phyloP scores from a whole-genome alignment of 2,113 vertebrate genomes.

The Brachionichthys hirsutus region DNA sequence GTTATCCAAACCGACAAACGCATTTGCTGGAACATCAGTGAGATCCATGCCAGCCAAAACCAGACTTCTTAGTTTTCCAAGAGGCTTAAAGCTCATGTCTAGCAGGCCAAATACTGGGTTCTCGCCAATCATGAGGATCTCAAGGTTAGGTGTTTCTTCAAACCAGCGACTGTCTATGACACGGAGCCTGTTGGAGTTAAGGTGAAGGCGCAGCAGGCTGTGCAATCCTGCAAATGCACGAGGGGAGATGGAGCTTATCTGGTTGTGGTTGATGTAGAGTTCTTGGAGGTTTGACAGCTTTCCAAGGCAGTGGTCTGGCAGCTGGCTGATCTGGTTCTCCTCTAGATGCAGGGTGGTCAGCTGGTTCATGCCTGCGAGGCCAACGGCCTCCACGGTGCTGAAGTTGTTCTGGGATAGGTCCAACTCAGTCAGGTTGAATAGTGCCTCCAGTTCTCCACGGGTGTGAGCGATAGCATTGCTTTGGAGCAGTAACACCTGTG shows the following conservation, averaged over 20 bases:
- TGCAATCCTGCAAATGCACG: slow-evolving; percentile 89
- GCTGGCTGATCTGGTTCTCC: slow-evolving; percentile 92
- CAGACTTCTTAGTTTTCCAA: slow-evolving; percentile 88
- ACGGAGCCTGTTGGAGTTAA: slow-evolving; percentile 92
- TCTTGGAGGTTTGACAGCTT: slow-evolving; percentile 92
- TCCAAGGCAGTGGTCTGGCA: slow-evolving; percentile 89
- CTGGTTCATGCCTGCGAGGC: slow-evolving; percentile 87
- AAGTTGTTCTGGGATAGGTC: slow-evolving; percentile 99
- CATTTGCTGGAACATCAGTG: slow-evolving; percentile 89
- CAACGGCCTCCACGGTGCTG: slow-evolving; percentile 87
- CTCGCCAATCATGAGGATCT: slow-evolving; percentile 98
- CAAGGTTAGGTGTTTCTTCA: slow-evolving; percentile 91
- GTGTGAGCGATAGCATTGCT: slow-evolving; percentile 93
- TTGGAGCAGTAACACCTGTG: slow-evolving; percentile 93
- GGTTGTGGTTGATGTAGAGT: slow-evolving; percentile 98
- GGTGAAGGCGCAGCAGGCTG: slow-evolving; percentile 90
- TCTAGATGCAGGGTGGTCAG: slow-evolving; percentile 94
- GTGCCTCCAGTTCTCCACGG: slow-evolving; percentile 85
- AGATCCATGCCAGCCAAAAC: slow-evolving; percentile 97
- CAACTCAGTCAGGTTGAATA: slow-evolving; percentile 92
- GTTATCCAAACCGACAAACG: slow-evolving; percentile 91
- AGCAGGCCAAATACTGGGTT: slow-evolving; percentile 95
- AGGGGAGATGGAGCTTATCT: slow-evolving; percentile 90
- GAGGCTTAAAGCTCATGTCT: slow-evolving; percentile 94
- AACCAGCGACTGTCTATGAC: slow-evolving; percentile 96